phyloP scores from a whole-genome alignment of 2,888 invertebrate genomes.

The Hydroisotoma schaefferi region DNA sequence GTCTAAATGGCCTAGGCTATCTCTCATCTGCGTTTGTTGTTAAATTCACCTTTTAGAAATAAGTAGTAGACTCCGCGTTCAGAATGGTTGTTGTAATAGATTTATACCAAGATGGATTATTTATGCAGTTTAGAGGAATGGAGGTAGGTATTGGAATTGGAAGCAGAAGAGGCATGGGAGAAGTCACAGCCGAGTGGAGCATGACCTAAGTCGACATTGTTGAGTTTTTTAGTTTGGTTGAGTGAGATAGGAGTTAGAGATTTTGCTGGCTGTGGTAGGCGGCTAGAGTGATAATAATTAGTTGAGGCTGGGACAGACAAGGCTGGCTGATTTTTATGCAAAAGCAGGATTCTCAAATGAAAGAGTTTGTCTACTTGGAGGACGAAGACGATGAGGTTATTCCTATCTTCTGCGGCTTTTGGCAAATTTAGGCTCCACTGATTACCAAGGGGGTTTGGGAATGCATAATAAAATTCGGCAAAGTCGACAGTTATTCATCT shows the following conservation, averaged over 20 bases:
- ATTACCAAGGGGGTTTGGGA: too few species aligned
- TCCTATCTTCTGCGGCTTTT: neutral
- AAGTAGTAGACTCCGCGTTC: neutral
- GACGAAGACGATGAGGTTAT: too few species aligned
- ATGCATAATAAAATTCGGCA: too few species aligned
- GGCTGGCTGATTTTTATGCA: conserved; percentile 26
- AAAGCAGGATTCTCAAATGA: conserved; percentile 1
- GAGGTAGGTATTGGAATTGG: conserved; percentile 5
- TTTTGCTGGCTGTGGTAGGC: neutral
- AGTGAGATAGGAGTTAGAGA: neutral
- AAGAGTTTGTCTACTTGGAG: neutral
- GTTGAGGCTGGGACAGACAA: conserved; percentile 33
- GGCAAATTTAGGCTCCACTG: conserved; percentile 1
- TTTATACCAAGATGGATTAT: neutral
- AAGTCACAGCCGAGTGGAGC: conserved; percentile 21
- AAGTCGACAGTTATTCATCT: too few species aligned
- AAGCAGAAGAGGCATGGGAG: too few species aligned
- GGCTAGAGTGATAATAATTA: conserved; percentile 15
- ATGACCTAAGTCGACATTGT: conserved; percentile 16
- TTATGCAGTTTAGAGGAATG: neutral
- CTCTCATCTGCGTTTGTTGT: neutral
- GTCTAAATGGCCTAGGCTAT: conserved; percentile 4
- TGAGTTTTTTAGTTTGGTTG: neutral
- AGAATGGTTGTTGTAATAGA: neutral
- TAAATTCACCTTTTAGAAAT: neutral